These are phyloP conservation scores for Callimorpha dominula DNA, from an alignment of 2,888 invertebrate species.

Conservation along the genomic window DNA sequence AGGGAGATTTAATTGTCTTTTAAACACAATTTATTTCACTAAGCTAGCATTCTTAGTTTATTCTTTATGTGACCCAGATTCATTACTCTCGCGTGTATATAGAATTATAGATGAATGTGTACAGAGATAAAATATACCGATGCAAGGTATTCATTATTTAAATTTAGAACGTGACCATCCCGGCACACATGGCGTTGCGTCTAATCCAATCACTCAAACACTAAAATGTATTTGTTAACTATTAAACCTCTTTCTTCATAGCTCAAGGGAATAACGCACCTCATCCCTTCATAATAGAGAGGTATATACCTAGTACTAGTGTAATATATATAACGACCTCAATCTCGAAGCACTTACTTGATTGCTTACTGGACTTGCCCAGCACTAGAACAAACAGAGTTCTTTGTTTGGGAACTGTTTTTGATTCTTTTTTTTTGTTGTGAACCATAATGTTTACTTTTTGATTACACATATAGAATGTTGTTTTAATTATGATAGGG, in stretches of 20 bases:
- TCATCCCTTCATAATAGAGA: constrained; percentile 9
- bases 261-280: constrained; percentile 16
- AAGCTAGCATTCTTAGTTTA: too few relatives aligned
- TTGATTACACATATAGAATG: neutral
- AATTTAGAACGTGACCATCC: neutral
- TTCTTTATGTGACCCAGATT: too few relatives aligned
- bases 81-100: too few relatives aligned
- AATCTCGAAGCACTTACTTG: constrained; percentile 71
- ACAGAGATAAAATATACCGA: neutral
- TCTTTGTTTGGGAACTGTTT: constrained; percentile 20
- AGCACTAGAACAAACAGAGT: constrained; percentile 17
- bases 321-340: constrained; percentile 37
- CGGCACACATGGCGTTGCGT: neutral
- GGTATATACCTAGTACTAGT: constrained; percentile 7
- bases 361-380: constrained; percentile 62
- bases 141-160: neutral
- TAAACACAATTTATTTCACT: too few relatives aligned
- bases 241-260: constrained; percentile 10
- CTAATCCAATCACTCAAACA: constrained; percentile 7
- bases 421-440: constrained; percentile 6
- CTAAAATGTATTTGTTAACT: constrained; percentile 7
- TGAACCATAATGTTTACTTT: neutral
- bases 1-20: too few relatives aligned
- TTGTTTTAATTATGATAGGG: neutral
- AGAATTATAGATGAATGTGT: neutral